A percentile compares a stretch with the other conserved stretches of the same genome.
Conservation (phyloP, 23 tunicate species). For the Aplidium turbinatum region DNA sequence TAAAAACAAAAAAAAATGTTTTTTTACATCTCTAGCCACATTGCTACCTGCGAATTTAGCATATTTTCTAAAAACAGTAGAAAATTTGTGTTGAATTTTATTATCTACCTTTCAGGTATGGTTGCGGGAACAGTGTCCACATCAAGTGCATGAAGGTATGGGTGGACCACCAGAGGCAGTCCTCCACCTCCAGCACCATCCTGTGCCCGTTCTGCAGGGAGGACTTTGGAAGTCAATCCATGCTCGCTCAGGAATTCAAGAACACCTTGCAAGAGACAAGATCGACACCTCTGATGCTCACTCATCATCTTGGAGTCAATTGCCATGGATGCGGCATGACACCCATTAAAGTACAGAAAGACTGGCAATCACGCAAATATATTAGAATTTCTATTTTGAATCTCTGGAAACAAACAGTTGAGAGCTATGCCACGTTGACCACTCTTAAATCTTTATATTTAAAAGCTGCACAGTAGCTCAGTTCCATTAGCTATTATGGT, state of each 20-base stretch:
- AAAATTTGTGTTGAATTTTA: no score
- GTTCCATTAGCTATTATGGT: no score
- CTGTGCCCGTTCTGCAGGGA: slow-evolving; percentile 90
- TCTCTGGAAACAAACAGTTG: no score
- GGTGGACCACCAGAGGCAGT: slow-evolving; percentile 88
- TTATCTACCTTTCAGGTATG: slow-evolving; percentile 46
- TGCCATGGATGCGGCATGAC: slow-evolving; percentile 66
- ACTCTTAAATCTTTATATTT: no score
- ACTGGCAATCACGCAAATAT: no score
- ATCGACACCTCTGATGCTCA: slow-evolving; percentile 19
- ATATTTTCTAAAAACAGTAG: no score
- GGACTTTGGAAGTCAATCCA: slow-evolving; percentile 47
- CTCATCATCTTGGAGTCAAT: slow-evolving; percentile 40
- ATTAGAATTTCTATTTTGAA: no score
- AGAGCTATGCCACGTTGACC: no score
- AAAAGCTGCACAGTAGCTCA: no score
- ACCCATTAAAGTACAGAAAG: slow-evolving; percentile 86
- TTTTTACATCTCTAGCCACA: no score
- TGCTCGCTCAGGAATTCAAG: slow-evolving; percentile 50
- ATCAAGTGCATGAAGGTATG: slow-evolving; percentile 97
- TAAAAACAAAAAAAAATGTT: no score
- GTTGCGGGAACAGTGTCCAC: slow-evolving; percentile 94
- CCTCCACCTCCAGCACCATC: slow-evolving; percentile 29
- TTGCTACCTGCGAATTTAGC: no score
- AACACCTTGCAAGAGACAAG: slow-evolving; percentile 48